Evolutionary conservation across 2,888 invertebrate species (phyloP).

Genomic region (Lucinisca nassula): DNA sequence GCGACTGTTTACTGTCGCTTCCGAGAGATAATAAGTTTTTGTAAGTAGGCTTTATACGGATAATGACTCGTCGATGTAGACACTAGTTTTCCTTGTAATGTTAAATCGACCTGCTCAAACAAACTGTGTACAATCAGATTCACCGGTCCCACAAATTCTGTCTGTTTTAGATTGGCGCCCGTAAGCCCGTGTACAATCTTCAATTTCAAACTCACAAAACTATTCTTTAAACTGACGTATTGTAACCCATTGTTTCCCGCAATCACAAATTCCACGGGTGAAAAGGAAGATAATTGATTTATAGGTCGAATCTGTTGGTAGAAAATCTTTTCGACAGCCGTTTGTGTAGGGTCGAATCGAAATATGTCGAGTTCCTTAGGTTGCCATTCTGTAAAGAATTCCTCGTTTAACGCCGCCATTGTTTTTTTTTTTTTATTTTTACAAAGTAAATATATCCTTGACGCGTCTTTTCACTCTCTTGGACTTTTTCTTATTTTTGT

Average conservation of each 20-base stretch:
- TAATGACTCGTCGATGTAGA: not conserved
- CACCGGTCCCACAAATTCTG: constrained; percentile 47
- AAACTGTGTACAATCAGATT: constrained; percentile 37
- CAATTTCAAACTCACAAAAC: constrained; percentile 37
- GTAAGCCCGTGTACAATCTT: constrained; percentile 38
- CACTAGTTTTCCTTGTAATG: constrained; percentile 37
- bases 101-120: constrained; percentile 52
- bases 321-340: constrained; percentile 29
- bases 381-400: constrained; percentile 26
- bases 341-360: constrained; percentile 8
- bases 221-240: constrained; percentile 38
- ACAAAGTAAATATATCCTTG: too few relatives aligned
- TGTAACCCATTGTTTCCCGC: constrained; percentile 9
- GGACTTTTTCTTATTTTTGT: not conserved
- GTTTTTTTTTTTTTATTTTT: too few relatives aligned
- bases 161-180: not conserved
- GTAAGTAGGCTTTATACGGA: not conserved
- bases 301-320: constrained; percentile 31
- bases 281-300: not conserved
- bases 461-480: not conserved
- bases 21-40: not conserved
- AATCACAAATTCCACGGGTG: constrained; percentile 4
- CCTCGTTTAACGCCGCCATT: not conserved
- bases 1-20: not conserved
- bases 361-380: constrained; percentile 31